Base-by-base conservation (phyloP, 2,113 vertebrate genomes). In the Nerophis lumbriciformis region DNA sequence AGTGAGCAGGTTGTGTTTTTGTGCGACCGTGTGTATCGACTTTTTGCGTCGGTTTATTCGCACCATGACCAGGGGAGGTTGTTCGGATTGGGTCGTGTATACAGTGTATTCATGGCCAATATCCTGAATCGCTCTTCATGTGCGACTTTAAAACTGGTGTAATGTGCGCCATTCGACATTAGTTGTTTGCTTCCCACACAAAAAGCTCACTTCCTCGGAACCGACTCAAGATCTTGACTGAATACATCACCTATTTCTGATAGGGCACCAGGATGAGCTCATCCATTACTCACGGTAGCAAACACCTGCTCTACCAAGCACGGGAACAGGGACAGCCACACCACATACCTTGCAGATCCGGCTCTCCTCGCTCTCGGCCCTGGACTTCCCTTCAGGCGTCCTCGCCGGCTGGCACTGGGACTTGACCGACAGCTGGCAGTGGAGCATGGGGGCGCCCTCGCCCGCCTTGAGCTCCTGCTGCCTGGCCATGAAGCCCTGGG, bases 311-410 rank as follows among this genome's bases (percentile, higher is more conserved):
- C 54, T 19, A 38, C 44, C 13, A 65, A 11, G 47, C 14, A 61
- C 12, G 50, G 16, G 15, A 47, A 37, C 35, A n/a, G 13, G 6
- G 10, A 11, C 38, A 57, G 9, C 37, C 6, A 6, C 1, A 38
- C 36, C 57, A 90, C 88, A 86, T 51, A 91, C 89, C 90, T 90
- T 88, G 93, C 96, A 94, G 89, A 99, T 97, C 92, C 94, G 94
- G 84, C 92, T 96, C 75, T 98, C 93, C 85, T 97, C 94, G 0
- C 84, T 94, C 89, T 89, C 89, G 74, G 81, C 83, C 83, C 85
- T 72, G 80, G 81, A 87, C 88, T 89, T 85, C 72, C 83, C 87
- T 21, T 76, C 91, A 80, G 87, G 83, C 61, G 87, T 80, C 10
- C 63, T 66, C 79, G 85, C 90, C 77, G 91, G 90, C 81, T 88